Evolutionary conservation across 30 jellyfish, hydroid and myxozoan species (phyloP), one percentile per base, ranked within the genome.

Genomic region (Aurelia aurita complex sp. Pacific): DNA sequence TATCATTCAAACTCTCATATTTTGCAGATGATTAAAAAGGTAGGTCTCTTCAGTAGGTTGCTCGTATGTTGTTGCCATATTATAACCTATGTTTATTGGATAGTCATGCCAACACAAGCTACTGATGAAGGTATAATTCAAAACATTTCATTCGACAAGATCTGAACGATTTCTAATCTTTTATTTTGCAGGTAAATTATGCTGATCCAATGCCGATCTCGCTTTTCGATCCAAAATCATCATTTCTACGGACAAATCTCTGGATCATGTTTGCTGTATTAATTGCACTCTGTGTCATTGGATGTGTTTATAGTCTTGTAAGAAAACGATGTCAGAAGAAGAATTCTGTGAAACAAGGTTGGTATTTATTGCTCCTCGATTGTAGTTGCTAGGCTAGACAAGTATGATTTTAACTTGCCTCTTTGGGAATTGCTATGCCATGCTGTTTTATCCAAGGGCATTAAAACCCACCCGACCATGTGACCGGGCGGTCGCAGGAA

Each of bases 161-260:
- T 29, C 17, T 33, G 16, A 38, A 1, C 5, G 15, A 16, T 63
- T 9, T 1, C 32, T 29, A n/a, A 10, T 17, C 10, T 42, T 36
- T 32, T 14, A 23, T 19, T 69, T 65, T 52, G 10, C 78, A 79
- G 89, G 78, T 67, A 3, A 64, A 67, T 14, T 29, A 17, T 64
- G 89, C 73, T 13, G 14, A 57, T 33, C 32, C 59, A 23, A 46
- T 60, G 60, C 54, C 80, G 11, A n/a, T 69, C 17, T 79, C 89
- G 0, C 89, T 79, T 52, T 79, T 79, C 64, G 89, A 79, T 53
- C 80, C 89, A 2, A 57, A 74, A 23, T 79, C 89, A n/a, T 36
- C 89, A 5, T 15, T 79, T 55, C 73, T 79, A 6, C 15, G 73
- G 40, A 14, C 35, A 15, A 64, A 50, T 79, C 73, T 79, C 8